These are phyloP conservation scores for Metacarcinus magister DNA, from an alignment of 2,888 invertebrate genomes.

Conservation along the genomic window DNA sequence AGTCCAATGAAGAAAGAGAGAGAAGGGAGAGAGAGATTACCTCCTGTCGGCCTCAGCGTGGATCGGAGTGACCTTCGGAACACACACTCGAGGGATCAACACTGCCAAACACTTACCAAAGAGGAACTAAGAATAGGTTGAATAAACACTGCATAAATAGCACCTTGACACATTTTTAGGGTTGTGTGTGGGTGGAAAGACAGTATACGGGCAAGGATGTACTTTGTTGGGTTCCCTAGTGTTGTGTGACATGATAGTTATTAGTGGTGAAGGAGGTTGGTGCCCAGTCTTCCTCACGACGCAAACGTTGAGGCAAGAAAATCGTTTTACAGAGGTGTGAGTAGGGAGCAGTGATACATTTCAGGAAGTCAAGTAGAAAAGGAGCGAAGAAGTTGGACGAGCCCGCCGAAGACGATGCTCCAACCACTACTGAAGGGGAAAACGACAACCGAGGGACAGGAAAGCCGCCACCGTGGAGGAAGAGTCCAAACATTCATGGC, in stretches of 20 bases:
- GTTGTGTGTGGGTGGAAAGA: not conserved
- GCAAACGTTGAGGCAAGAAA: not conserved
- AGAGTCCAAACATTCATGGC: conserved; percentile 52
- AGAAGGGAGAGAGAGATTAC: conserved; percentile 31
- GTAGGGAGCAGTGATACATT: not conserved
- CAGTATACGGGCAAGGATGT: not conserved
- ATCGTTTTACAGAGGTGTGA: not conserved
- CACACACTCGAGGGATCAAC: conserved; percentile 37
- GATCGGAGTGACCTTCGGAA: not conserved
- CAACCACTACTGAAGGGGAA: not conserved
- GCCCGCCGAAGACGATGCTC: not conserved
- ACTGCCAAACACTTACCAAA: conserved; percentile 48
- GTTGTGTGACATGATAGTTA: not conserved
- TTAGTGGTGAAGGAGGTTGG: not conserved
- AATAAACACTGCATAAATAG: conserved; percentile 12
- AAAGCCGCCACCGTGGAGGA: conserved; percentile 63
- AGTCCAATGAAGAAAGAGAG: not conserved
- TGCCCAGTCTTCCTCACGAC: not conserved
- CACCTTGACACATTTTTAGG: not conserved
- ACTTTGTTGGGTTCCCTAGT: not conserved
- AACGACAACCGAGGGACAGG: not conserved
- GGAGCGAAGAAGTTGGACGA: not conserved
- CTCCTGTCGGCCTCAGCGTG: not conserved
- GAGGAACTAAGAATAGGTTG: not conserved
- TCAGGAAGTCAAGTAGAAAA: not conserved